Percentiles rank a stretch among this genome's conserved stretches.
phyloP scores from a whole-genome alignment of 23 tunicate genomes.

The Ascidia mentula region DNA sequence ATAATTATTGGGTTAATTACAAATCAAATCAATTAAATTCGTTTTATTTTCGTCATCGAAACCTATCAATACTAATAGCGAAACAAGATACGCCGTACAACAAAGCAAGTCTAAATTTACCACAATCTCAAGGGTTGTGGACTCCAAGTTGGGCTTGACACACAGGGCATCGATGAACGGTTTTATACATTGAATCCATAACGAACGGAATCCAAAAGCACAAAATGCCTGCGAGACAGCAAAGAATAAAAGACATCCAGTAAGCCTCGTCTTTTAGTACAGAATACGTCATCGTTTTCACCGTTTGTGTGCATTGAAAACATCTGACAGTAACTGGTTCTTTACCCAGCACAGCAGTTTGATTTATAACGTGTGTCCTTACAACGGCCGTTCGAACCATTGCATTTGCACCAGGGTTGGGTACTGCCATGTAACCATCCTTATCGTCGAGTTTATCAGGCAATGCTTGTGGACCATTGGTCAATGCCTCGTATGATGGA shows the following conservation, averaged over 20 bases:
- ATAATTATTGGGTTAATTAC: too few species aligned
- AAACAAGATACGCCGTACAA: too few species aligned
- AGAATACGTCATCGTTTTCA: background rate
- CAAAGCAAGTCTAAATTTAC: too few species aligned
- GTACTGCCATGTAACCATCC: background rate
- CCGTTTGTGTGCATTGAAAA: background rate
- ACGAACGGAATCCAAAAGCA: conserved; percentile 52
- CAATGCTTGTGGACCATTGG: background rate
- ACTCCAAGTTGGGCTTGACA: conserved; percentile 18
- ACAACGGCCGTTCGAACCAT: background rate
- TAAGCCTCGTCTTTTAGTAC: background rate
- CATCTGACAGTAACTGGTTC: background rate
- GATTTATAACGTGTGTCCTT: background rate
- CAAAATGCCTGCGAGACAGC: conserved; percentile 19
- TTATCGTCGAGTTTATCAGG: background rate
- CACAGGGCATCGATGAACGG: conserved; percentile 28
- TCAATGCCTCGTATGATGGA: background rate
- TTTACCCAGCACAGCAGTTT: background rate
- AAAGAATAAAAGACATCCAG: conserved; percentile 1
- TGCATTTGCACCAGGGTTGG: background rate
- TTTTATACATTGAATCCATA: conserved; percentile 35
- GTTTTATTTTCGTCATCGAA: too few species aligned
- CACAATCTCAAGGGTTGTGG: background rate
- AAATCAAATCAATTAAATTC: too few species aligned
- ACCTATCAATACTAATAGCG: too few species aligned